These are phyloP conservation scores for Opisthograptis luteolata DNA, from an alignment of 2,888 invertebrate genomes.

Conservation along the genomic window DNA sequence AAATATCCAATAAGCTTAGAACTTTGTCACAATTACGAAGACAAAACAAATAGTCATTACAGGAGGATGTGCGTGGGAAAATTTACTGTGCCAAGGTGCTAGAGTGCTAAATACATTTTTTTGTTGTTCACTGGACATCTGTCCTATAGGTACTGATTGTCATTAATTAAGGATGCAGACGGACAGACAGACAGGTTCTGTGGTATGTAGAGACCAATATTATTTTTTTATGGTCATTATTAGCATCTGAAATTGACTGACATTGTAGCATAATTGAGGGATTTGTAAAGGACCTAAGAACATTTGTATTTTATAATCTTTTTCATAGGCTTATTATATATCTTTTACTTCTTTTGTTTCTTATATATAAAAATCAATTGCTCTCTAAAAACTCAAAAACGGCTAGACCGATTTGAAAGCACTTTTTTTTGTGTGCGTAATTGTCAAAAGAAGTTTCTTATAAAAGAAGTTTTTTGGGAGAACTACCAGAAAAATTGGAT, in stretches of 20 bases:
- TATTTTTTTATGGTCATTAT: constrained; percentile 22
- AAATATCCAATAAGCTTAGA: background rate
- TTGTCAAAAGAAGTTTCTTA: no score
- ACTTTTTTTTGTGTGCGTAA: no score
- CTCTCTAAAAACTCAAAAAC: no score
- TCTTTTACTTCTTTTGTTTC: no score
- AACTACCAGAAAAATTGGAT: no score
- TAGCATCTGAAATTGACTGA: constrained; percentile 14
- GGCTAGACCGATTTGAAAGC: no score
- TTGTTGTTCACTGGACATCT: constrained; percentile 35
- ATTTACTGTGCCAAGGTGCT: constrained; percentile 10
- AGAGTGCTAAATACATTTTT: background rate
- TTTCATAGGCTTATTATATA: no score
- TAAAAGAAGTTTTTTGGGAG: no score
- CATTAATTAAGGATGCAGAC: constrained; percentile 55
- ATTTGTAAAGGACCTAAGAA: no score
- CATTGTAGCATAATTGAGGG: no score
- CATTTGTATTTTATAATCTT: no score
- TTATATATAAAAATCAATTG: no score
- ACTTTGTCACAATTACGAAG: background rate
- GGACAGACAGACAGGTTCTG: constrained; percentile 49
- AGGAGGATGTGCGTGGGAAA: background rate
- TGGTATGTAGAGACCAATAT: constrained; percentile 44
- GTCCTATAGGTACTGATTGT: constrained; percentile 52
- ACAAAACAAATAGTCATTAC: background rate